These are phyloP conservation scores for Penaeus indicus DNA, from an alignment of 1,140 invertebrate genomes.

Conservation along the genomic window DNA sequence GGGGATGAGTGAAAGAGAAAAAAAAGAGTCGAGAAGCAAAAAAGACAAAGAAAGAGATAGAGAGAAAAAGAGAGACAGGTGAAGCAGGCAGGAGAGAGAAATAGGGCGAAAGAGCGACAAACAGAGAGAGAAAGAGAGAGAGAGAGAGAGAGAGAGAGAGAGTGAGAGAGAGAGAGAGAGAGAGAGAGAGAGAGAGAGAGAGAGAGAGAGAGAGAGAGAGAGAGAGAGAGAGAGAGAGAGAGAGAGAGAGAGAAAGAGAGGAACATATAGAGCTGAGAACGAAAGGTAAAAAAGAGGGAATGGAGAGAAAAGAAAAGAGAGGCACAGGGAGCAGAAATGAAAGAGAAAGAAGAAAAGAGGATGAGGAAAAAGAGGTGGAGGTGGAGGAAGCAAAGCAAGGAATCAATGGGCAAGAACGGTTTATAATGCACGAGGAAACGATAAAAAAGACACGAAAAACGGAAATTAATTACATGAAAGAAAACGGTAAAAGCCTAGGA, in stretches of 20 bases:
- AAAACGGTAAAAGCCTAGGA: no score
- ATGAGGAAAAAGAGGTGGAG: background rate
- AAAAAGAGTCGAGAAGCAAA: background rate
- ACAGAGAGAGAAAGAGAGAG: background rate
- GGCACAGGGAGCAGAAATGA: background rate
- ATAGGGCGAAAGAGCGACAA: background rate
- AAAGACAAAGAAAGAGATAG: slow-evolving; percentile 14
- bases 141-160: background rate
- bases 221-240: background rate
- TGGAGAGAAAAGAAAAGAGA: background rate
- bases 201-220: background rate
- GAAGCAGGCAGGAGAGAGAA: background rate
- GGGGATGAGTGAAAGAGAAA: background rate
- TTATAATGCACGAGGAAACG: no score
- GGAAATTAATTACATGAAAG: no score
- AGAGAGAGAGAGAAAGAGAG: background rate
- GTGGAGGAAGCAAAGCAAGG: background rate
- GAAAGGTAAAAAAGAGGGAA: no score
- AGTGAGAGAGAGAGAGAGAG: background rate
- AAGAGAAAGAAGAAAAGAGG: background rate
- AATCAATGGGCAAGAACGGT: no score
- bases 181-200: background rate
- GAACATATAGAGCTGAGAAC: no score
- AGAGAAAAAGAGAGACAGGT: background rate
- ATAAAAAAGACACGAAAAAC: no score